Base-by-base conservation (phyloP, 2,797 vertebrate species). In the Ctenopoma multispine region DNA sequence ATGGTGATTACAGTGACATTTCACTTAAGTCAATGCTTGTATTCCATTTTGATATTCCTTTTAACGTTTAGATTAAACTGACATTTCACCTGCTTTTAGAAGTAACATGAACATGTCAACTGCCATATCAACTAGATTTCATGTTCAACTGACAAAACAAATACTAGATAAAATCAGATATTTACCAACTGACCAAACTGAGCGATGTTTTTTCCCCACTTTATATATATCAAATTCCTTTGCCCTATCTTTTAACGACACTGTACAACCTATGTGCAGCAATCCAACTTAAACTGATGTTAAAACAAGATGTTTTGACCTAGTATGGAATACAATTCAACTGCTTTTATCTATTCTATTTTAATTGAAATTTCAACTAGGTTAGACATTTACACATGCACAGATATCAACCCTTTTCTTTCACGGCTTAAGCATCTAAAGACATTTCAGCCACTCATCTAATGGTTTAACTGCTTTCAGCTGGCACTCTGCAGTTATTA, bases 21-120 rank as follows among this genome's bases (percentile, higher is more conserved):
- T n/a, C n/a, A 49, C 44, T 49, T 14, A 4, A 24, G 14, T 27
- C 15, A 40, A 38, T 3, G 27, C 20, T 23, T 10, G 21, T 15
- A 29, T 41, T 50, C 34, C 27, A 29, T 29, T 29, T 29, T 29
- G 27, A 29, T 29, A 29, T 29, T 29, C 23, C 29, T 53, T 46
- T 31, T 36, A 18, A 4, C 4, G 11, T 29, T 68, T 34, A 20
- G 18, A 18, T 5, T 7, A 3, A 12, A 21, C 13, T 9, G 56
- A 54, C 43, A 47, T 38, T 47, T 53, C 29, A 72, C 40, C 64
- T 36, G 29, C 43, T 69, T 56, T 36, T 36, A 41, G 41, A 20
- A 15, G 0, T n/a, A 5, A 34, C 34, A 34, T 10, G 9, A 24
- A 8, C 40, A n/a, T 13, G n/a, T n/a, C n/a, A n/a, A n/a, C n/a